Base-by-base conservation (phyloP, 2,888 invertebrate species). In the Caenorhabditis sulstoni region DNA sequence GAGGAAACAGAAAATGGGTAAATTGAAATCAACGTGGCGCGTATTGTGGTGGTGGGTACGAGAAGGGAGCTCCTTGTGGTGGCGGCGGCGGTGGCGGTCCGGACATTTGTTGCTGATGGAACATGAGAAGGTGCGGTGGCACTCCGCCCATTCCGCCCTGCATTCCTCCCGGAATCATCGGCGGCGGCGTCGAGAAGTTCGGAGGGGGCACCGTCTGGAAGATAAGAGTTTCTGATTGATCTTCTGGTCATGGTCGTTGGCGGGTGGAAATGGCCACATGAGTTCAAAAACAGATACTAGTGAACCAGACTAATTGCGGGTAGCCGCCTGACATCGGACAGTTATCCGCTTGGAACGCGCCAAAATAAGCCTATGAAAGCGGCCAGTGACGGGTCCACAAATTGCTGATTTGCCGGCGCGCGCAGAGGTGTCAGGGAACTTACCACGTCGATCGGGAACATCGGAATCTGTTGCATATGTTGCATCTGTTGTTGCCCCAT, bases 121-220 rank as follows among this genome's bases (percentile, higher is more conserved):
- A 59, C 73, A 73, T 73, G 18, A 64, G 41, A 9, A 57, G 18
- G n/a, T 59, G 68, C 41, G 58, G 59, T 29, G 59, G 50, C 11
- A 41, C 29, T 2, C 35, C 44, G 0, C 59, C 29, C 29, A 29
- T 29, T 29, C 29, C 29, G 7, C 29, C 29, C 7, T 29, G 29
- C 29, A 29, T 29, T 3, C 29, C 29, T 29, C 29, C 29, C 29
- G 29, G 35, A 7, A 62, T 20, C 12, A 35, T 45, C 8, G 65
- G 68, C 3, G 76, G 76, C 14, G 64, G 68, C 7, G 57, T 59
- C 7, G 57, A 23, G 50, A 76, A 76, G 53, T 70, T 64, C 1
- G 77, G 77, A 8, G 77, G 77, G 18, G 77, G 77, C 8, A 76
- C 53, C 1, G 55, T 70, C 70, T 70, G 77, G 20, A 74, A 66